Evolutionary conservation across 2,797 vertebrate species (phyloP).

Genomic region (Sebastes glaucus): DNA sequence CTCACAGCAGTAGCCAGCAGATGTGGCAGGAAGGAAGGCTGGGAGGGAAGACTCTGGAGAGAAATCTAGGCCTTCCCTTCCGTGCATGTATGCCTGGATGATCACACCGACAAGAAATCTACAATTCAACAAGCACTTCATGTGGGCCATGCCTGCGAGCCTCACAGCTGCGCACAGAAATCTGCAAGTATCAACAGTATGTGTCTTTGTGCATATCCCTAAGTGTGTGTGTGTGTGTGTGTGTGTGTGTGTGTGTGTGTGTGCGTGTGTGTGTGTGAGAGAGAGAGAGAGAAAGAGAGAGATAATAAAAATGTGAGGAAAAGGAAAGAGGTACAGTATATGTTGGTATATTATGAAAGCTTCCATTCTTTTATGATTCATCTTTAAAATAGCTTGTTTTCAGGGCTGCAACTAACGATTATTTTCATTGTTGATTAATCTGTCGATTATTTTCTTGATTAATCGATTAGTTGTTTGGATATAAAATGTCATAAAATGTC

Average conservation of each 20-base stretch:
- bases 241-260: conserved; percentile 17
- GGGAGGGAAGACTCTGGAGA: conserved; percentile 60
- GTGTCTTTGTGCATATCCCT: conserved; percentile 17
- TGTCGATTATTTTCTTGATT: too few species aligned
- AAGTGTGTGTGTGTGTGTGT: conserved; percentile 27
- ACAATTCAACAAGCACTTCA: conserved; percentile 67
- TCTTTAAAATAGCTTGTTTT: neutral
- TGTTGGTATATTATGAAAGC: neutral
- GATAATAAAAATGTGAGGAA: neutral
- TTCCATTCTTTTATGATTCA: neutral
- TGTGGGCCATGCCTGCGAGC: conserved; percentile 59
- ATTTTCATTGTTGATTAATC: too few species aligned
- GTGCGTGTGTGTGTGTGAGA: conserved; percentile 7
- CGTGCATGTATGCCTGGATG: conserved; percentile 68
- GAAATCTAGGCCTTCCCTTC: conserved; percentile 63
- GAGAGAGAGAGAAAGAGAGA: too few species aligned
- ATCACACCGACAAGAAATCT: conserved; percentile 71
- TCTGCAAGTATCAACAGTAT: conserved; percentile 39
- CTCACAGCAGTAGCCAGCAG: conserved; percentile 70
- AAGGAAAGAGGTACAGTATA: neutral
- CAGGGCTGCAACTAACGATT: too few species aligned
- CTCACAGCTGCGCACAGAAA: conserved; percentile 65
- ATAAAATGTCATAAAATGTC: too few species aligned
- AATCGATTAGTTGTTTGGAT: too few species aligned
- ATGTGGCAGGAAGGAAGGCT: conserved; percentile 71